Evolutionary conservation across 2,797 vertebrate genomes (phyloP).

Genomic region (Fundulus diaphanus): DNA sequence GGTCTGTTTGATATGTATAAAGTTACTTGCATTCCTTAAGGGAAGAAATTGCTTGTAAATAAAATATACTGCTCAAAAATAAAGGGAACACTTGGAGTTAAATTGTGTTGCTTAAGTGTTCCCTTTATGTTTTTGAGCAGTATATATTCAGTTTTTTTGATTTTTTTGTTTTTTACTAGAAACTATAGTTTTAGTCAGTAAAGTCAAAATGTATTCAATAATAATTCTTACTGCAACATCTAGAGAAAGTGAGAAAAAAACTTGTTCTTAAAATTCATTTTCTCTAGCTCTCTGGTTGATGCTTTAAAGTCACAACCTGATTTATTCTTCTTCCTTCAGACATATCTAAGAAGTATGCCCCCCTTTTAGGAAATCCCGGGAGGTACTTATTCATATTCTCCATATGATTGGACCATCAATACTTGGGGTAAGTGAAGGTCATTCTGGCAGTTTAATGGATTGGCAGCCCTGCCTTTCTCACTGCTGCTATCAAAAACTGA

Average conservation of each 20-base stretch:
- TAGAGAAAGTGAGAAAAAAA: conserved; percentile 40
- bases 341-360: conserved; percentile 69
- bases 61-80: too few species aligned
- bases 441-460: conserved; percentile 70
- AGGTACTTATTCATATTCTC: conserved; percentile 77
- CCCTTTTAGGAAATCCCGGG: conserved; percentile 72
- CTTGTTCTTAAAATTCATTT: conserved; percentile 66
- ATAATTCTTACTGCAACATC: conserved; percentile 49
- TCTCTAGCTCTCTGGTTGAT: conserved; percentile 49
- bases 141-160: conserved; percentile 1
- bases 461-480: conserved; percentile 48
- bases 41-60: background rate
- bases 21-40: background rate
- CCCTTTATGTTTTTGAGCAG: too few species aligned
- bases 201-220: conserved; percentile 32
- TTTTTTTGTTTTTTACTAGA: conserved; percentile 22
- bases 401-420: conserved; percentile 79
- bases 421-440: conserved; percentile 78
- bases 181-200: conserved; percentile 16
- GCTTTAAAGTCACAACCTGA: conserved; percentile 58
- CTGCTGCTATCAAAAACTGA: conserved; percentile 37
- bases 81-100: too few species aligned
- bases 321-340: conserved; percentile 70
- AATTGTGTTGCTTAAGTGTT: too few species aligned
- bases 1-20: background rate